Evolutionary conservation across 23 tunicate genomes (phyloP).

Genomic region (Diplosoma virens): DNA sequence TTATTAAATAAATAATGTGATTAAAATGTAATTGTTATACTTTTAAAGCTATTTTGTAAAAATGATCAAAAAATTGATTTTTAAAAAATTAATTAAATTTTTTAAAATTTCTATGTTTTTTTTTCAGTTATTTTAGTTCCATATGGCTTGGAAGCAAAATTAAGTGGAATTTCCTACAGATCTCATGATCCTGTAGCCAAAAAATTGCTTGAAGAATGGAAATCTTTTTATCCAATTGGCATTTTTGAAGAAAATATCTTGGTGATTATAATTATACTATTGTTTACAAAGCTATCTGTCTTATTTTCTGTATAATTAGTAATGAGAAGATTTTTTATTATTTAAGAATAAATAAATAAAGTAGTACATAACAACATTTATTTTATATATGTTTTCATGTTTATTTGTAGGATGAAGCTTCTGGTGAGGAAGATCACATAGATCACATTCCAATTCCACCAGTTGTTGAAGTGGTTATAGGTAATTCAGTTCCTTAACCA

Average conservation of each 20-base stretch:
- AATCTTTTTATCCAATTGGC: conserved; percentile 70
- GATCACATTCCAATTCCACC: conserved; percentile 76
- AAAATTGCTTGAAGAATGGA: conserved; percentile 78
- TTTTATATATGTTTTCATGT: neutral
- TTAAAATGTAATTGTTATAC: too few species aligned
- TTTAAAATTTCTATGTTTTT: too few species aligned
- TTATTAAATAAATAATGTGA: too few species aligned
- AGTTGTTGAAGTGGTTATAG: conserved; percentile 68
- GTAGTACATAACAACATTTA: too few species aligned
- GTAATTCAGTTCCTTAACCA: conserved; percentile 17
- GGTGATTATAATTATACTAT: too few species aligned
- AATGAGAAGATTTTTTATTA: too few species aligned
- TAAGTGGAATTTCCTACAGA: conserved; percentile 54
- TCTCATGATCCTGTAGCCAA: conserved; percentile 71
- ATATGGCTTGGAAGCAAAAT: conserved; percentile 61
- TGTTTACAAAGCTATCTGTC: too few species aligned
- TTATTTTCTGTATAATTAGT: too few species aligned
- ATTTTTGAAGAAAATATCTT: conserved; percentile 35
- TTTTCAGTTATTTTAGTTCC: conserved; percentile 70
- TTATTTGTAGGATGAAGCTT: conserved; percentile 22
- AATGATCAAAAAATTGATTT: too few species aligned
- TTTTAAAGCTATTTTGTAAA: too few species aligned
- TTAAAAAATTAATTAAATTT: too few species aligned
- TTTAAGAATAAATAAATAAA: neutral
- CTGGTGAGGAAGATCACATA: conserved; percentile 38